Base-by-base conservation (phyloP, 2,797 vertebrate species). In the Gobio occitaniae region DNA sequence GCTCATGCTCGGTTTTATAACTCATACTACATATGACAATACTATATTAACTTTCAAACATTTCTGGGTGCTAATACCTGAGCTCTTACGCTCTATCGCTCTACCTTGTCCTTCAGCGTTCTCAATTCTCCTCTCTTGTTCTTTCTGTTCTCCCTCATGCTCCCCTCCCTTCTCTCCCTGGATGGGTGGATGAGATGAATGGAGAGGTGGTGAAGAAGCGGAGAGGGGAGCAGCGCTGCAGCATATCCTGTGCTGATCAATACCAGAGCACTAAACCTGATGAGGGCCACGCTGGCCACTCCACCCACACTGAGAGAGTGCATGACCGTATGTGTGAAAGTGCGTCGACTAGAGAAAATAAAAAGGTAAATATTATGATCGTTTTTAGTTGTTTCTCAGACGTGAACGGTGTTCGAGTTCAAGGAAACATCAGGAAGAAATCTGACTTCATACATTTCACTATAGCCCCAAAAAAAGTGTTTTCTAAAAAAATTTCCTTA, bases 261-360 rank as follows among this genome's bases (percentile, higher is more conserved):
- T 95, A 94, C 86, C 50, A 84, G 89, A 95, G 92, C 95, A 95
- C 93, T 94, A 95, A 94, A 94, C 92, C 90, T 93, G 93, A 95
- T 95, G 94, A 94, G 92, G 92, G 90, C 90, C 84, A 89, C 21
- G 8, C 83, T 32, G 50, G 69, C 80, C 72, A 79, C 81, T 83
- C 83, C 80, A 85, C 84, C 84, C 82, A 89, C 86, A 56, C 71
- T 29, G 66, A 74, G 56, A 84, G 81, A 80, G 93, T 92, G 92
- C 48, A 70, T 84, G 87, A 90, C 90, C 89, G 91, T 92, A 71
- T 56, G 63, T 86, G 83, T 65, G 47, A 29, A 36, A 69, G 66
- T 44, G 68, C 25, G 32, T 79, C 5, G 21, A 72, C 29, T 4
- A 59, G 15, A 79, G 68, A 52, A 80, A 61, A 79, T 69, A 48